A percentile compares a stretch with the other conserved stretches of the same genome.
phyloP scores from a whole-genome alignment of 2,797 vertebrate genomes.

The Propithecus perrieri region DNA sequence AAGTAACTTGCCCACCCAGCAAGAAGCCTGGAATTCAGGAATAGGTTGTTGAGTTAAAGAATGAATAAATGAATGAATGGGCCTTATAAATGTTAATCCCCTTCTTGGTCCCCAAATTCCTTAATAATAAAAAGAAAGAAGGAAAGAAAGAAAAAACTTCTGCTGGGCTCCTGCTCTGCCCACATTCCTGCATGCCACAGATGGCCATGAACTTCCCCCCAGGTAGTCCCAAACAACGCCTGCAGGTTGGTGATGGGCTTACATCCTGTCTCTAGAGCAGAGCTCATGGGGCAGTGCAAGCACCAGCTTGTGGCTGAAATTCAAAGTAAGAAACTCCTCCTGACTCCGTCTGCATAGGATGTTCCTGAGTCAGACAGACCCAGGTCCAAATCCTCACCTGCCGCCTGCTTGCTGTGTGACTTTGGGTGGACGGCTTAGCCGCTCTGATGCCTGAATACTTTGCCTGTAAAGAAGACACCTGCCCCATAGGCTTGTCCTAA shows the following conservation, averaged over 20 bases:
- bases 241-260: fast-evolving
- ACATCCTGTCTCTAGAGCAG: background rate
- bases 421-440: background rate
- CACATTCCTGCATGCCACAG: background rate
- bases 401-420: background rate
- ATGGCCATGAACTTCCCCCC: background rate
- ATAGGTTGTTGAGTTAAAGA: background rate
- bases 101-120: background rate
- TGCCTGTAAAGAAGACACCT: background rate
- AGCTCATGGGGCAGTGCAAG: background rate
- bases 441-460: background rate
- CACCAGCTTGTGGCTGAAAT: background rate
- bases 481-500: background rate
- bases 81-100: background rate
- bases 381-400: background rate
- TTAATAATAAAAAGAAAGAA: background rate
- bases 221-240: fast-evolving
- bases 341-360: background rate
- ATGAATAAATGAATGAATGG: background rate
- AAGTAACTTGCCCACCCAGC: background rate
- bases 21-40: background rate
- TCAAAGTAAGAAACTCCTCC: background rate
- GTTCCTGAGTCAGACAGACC: background rate
- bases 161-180: background rate
- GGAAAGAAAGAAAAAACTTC: background rate